A percentile compares a stretch with the other conserved stretches of the same genome.
phyloP scores from a whole-genome alignment of 2,888 invertebrate species.

The Hirudinaria manillensis region DNA sequence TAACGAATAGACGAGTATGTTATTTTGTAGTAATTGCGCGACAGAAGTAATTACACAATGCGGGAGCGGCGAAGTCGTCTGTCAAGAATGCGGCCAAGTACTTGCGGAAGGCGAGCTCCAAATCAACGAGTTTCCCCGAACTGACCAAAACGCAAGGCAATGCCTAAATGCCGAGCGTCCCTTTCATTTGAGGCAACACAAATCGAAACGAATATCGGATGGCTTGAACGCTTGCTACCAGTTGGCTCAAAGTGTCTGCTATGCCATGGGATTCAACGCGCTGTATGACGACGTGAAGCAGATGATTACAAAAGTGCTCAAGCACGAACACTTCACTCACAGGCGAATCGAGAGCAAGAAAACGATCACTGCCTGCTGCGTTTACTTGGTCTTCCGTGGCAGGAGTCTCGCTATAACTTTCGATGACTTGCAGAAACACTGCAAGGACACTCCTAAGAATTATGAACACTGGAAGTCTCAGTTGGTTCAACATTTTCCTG shows the following conservation, averaged over 20 bases:
- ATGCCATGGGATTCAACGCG: too few relatives aligned
- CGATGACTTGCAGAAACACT: not conserved
- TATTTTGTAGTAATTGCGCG: not conserved
- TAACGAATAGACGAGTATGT: not conserved
- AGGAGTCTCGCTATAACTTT: not conserved
- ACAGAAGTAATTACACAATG: not conserved
- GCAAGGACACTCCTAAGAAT: not conserved
- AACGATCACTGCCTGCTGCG: not conserved
- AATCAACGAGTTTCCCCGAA: not conserved
- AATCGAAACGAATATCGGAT: not conserved
- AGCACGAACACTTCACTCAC: too few relatives aligned
- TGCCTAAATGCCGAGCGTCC: not conserved
- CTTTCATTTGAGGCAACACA: not conserved
- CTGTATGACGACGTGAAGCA: too few relatives aligned
- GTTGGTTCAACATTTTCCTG: not conserved
- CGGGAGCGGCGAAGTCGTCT: not conserved
- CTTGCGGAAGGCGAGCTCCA: not conserved
- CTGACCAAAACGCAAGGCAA: not conserved
- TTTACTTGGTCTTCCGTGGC: not conserved
- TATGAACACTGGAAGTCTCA: not conserved
- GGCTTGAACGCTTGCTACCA: not conserved
- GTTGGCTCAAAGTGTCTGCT: not conserved
- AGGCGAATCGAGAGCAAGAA: too few relatives aligned
- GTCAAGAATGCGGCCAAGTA: constrained; percentile 12
- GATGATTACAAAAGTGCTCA: too few relatives aligned